A percentile compares a stretch with the other conserved stretches of the same genome.
These are phyloP conservation scores for Rhagium mordax DNA, from an alignment of 2,888 invertebrate genomes.

Conservation along the genomic window DNA sequence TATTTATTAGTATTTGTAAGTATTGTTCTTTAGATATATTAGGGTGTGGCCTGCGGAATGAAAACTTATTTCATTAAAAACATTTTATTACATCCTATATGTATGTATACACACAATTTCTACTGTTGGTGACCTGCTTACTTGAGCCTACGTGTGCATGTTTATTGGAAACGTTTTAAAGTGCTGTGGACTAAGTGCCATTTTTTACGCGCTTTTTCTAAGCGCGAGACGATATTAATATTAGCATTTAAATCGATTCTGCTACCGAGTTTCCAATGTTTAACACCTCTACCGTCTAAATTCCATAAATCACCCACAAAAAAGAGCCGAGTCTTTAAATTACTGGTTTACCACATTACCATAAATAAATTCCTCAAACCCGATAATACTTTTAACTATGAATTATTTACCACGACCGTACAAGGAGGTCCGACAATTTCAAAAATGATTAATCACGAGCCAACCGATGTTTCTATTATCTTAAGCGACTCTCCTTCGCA, in stretches of 20 bases:
- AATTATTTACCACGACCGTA: not conserved
- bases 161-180: slow-evolving; percentile 40
- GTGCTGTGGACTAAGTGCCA: slow-evolving; percentile 42
- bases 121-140: slow-evolving; percentile 46
- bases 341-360: slow-evolving; percentile 19
- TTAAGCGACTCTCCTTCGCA: not conserved
- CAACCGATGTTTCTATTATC: not conserved
- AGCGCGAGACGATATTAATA: slow-evolving; percentile 46
- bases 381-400: not conserved
- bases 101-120: slow-evolving; percentile 45
- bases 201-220: slow-evolving; percentile 44
- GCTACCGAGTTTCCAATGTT: slow-evolving; percentile 48
- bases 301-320: slow-evolving; percentile 47
- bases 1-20: slow-evolving; percentile 47
- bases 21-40: slow-evolving; percentile 51
- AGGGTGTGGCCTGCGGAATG: slow-evolving; percentile 49
- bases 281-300: slow-evolving; percentile 37
- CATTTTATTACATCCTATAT: slow-evolving; percentile 52
- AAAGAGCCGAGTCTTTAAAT: slow-evolving; percentile 13
- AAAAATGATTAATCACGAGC: not conserved
- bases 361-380: slow-evolving; percentile 10
- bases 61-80: slow-evolving; percentile 53
- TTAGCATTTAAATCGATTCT: slow-evolving; percentile 53
- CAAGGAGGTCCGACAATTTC: not conserved
- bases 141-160: slow-evolving; percentile 35